Evolutionary conservation across 2,113 vertebrate species (phyloP).

Genomic region (Carassius carassius): DNA sequence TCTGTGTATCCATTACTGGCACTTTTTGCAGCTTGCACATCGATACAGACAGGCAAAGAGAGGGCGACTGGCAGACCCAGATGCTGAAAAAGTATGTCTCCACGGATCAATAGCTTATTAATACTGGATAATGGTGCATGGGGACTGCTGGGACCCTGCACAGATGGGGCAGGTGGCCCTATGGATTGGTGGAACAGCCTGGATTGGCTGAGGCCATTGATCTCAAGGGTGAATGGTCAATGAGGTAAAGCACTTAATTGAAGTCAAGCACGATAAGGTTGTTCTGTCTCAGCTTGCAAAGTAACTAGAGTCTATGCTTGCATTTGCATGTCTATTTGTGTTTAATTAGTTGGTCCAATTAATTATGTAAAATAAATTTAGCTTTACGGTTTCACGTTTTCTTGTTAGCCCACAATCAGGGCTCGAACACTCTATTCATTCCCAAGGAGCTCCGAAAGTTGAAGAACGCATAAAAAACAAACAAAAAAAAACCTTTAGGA

Average conservation of each 20-base stretch:
- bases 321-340: background rate
- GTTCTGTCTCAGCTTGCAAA: too few species aligned
- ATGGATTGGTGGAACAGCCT: slow-evolving; percentile 11
- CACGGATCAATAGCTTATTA: slow-evolving; percentile 78
- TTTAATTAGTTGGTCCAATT: background rate
- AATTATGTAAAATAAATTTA: background rate
- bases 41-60: slow-evolving; percentile 67
- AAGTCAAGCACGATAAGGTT: slow-evolving; percentile 21
- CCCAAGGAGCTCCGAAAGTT: too few species aligned
- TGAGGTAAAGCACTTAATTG: slow-evolving; percentile 30
- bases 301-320: background rate
- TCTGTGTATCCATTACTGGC: slow-evolving; percentile 77
- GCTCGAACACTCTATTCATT: too few species aligned
- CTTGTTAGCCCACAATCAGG: background rate
- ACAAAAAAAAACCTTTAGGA: too few species aligned
- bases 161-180: slow-evolving; percentile 34
- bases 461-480: too few species aligned
- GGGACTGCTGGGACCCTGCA: slow-evolving; percentile 24
- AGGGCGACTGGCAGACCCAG: slow-evolving; percentile 67
- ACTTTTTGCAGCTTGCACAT: slow-evolving; percentile 72
- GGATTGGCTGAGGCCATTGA: background rate
- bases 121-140: slow-evolving; percentile 71
- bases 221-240: slow-evolving; percentile 28
- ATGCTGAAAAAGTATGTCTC: slow-evolving; percentile 75
- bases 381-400: background rate